Conservation (phyloP, 2,113 vertebrate species). For the Lampris incognitus region DNA sequence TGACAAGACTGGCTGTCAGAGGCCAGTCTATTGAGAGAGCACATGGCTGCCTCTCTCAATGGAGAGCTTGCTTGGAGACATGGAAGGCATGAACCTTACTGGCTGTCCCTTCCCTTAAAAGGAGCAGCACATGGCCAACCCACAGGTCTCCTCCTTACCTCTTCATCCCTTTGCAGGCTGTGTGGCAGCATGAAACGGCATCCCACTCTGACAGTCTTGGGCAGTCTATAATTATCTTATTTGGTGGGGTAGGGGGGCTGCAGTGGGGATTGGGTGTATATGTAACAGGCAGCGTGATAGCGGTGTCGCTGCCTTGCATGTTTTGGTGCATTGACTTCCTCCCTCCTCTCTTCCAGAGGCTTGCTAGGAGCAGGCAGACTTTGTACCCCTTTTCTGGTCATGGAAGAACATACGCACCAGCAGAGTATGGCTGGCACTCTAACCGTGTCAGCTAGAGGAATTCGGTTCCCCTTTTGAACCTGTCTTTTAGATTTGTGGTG, state of each 20-base stretch:
- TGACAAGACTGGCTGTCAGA: not conserved
- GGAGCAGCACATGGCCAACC: constrained; percentile 70
- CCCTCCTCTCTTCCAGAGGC: constrained; percentile 18
- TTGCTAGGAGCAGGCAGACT: constrained; percentile 10
- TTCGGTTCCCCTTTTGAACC: constrained; percentile 36
- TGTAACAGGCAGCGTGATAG: not conserved
- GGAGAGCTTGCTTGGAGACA: constrained; percentile 26
- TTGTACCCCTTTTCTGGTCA: constrained; percentile 76
- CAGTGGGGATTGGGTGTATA: constrained; percentile 13
- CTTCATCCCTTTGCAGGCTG: constrained; percentile 55
- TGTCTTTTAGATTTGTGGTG: constrained; percentile 24
- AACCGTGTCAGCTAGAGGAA: constrained; percentile 19
- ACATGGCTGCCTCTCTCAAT: constrained; percentile 10
- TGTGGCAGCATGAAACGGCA: constrained; percentile 69
- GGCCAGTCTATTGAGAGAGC: not conserved
- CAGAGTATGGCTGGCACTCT: constrained; percentile 18
- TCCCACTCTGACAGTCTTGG: constrained; percentile 57
- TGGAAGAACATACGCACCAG: constrained; percentile 19
- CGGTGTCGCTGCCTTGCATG: constrained; percentile 52
- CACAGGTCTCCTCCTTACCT: constrained; percentile 46
- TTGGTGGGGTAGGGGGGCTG: constrained; percentile 24
- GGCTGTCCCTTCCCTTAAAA: constrained; percentile 77
- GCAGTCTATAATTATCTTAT: constrained; percentile 77
- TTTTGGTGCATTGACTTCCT: constrained; percentile 50
- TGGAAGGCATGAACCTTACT: constrained; percentile 17